Evolutionary conservation across 64 coral and sea anemone genomes (phyloP).

Genomic region (Montipora capricornis): DNA sequence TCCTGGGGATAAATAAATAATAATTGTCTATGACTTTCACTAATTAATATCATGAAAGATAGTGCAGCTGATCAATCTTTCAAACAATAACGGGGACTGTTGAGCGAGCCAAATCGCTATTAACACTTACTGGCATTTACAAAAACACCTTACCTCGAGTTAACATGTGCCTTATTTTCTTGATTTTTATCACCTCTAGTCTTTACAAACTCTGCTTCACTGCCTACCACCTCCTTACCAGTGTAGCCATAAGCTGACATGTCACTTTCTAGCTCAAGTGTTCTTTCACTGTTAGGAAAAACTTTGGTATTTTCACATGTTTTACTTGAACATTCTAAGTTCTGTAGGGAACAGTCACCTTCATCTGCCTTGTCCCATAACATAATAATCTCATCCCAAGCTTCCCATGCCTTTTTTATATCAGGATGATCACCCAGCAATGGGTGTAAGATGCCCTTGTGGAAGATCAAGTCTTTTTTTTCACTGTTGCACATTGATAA

Average conservation of each 20-base stretch:
- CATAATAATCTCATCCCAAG: constrained; percentile 47
- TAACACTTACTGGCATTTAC: too few relatives aligned
- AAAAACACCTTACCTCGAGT: not conserved
- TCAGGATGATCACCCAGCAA: constrained; percentile 27
- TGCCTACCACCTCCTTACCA: not conserved
- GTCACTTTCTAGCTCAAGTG: not conserved
- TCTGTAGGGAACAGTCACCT: not conserved
- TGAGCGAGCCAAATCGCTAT: too few relatives aligned
- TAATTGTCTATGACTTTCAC: too few relatives aligned
- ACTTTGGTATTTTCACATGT: not conserved
- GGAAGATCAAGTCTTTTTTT: constrained; percentile 31
- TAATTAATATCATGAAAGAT: too few relatives aligned
- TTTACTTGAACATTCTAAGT: not conserved
- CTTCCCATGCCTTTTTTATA: constrained; percentile 30
- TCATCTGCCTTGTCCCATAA: constrained; percentile 1
- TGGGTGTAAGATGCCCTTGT: constrained; percentile 44
- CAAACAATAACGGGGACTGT: too few relatives aligned
- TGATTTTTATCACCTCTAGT: too few relatives aligned
- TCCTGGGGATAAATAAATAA: too few relatives aligned
- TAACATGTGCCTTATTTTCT: not conserved
- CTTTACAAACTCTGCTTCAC: too few relatives aligned
- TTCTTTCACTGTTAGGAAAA: not conserved
- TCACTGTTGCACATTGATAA: not conserved
- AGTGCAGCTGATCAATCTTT: too few relatives aligned
- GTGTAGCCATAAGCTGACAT: not conserved